A percentile compares a stretch with the other conserved stretches of the same genome.
phyloP scores from a whole-genome alignment of 2,113 vertebrate genomes.

The Gallinago paraguaiae region DNA sequence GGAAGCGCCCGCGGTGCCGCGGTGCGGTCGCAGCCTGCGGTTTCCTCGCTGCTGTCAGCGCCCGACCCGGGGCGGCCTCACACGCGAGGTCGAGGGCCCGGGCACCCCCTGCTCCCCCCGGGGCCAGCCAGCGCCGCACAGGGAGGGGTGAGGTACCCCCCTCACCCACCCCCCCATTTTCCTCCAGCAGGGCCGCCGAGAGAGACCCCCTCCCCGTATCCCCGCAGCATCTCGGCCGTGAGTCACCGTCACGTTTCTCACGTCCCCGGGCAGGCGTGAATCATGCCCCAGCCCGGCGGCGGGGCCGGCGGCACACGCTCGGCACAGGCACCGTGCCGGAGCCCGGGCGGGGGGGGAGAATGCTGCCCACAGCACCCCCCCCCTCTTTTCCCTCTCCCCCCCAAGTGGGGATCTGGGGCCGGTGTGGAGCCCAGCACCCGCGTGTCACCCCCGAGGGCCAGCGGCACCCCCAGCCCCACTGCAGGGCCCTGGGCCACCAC shows the following conservation, averaged over 20 bases:
- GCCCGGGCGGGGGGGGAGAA: neutral
- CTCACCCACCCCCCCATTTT: neutral
- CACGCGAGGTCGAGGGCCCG: constrained; percentile 20
- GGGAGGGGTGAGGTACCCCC: neutral
- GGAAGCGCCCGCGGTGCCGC: constrained; percentile 57
- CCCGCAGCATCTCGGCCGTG: constrained; percentile 2
- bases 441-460: neutral
- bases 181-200: neutral
- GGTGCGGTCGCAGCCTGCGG: constrained; percentile 60
- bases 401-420: neutral
- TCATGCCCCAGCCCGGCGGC: constrained; percentile 41
- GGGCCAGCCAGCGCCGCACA: neutral
- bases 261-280: constrained; percentile 58
- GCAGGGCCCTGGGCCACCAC: accelerated
- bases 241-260: constrained; percentile 68
- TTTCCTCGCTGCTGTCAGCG: constrained; percentile 52
- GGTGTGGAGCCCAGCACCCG: accelerated
- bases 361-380: neutral
- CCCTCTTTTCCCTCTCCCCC: no score
- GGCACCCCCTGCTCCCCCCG: neutral
- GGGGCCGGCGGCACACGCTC: neutral
- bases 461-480: neutral
- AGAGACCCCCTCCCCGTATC: neutral
- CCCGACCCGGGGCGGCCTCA: neutral
- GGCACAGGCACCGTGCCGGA: neutral